Conservation (phyloP, 2,888 invertebrate genomes). For the Thymelicus lineola region DNA sequence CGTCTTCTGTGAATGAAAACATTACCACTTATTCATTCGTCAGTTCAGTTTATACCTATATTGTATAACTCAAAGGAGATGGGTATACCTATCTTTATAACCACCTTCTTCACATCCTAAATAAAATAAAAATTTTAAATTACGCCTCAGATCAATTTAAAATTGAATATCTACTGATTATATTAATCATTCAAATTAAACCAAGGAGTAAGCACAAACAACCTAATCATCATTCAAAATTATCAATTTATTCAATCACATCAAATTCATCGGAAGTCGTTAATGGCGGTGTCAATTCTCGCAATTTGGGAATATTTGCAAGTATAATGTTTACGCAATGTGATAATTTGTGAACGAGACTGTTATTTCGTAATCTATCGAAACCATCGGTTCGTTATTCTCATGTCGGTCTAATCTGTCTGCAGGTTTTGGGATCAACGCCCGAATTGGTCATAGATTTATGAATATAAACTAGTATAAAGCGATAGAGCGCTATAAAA, state of each 20-base stretch:
- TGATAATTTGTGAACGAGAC: background rate
- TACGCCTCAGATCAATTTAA: no score
- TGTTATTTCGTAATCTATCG: background rate
- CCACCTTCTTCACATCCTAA: no score
- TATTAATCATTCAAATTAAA: no score
- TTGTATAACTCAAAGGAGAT: background rate
- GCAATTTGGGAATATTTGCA: background rate
- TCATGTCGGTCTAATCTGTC: background rate
- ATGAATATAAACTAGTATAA: background rate
- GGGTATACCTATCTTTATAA: no score
- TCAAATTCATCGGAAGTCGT: constrained; percentile 1
- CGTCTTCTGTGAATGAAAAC: constrained; percentile 7
- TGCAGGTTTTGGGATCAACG: background rate
- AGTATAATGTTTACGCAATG: background rate
- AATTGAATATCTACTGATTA: no score
- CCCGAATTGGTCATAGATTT: background rate
- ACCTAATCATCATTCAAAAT: background rate
- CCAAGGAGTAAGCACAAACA: background rate
- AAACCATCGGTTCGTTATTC: background rate
- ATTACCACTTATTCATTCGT: background rate
- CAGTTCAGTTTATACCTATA: background rate
- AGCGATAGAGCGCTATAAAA: background rate
- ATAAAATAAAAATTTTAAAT: no score
- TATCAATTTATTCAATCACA: background rate
- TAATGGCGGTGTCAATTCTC: background rate